phyloP scores from a whole-genome alignment of 2,888 invertebrate genomes.

The Germaria angustata region DNA sequence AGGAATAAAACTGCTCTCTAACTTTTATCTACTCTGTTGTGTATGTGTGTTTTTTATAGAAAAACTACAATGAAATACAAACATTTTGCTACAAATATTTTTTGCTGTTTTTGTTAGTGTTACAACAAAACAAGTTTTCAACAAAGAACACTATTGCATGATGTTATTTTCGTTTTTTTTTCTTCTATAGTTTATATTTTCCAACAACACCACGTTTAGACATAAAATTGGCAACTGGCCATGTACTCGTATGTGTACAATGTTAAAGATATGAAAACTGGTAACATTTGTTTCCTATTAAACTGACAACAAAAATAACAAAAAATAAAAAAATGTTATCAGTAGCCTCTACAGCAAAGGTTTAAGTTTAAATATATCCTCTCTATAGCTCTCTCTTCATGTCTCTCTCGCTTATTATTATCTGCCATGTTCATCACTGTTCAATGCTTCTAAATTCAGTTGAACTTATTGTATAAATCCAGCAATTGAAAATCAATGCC shows the following conservation, averaged over 20 bases:
- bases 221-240: constrained; percentile 64
- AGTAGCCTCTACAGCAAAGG: constrained; percentile 9
- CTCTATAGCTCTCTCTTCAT: neutral
- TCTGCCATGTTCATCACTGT: neutral
- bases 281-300: constrained; percentile 61
- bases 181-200: neutral
- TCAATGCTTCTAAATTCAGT: constrained; percentile 16
- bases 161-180: neutral
- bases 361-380: neutral
- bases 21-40: neutral
- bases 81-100: constrained; percentile 29
- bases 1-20: neutral
- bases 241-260: constrained; percentile 62
- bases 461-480: constrained; percentile 50
- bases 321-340: too few relatives aligned
- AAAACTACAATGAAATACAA: neutral
- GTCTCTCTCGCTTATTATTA: neutral
- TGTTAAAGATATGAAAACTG: constrained; percentile 54
- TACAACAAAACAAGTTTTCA: constrained; percentile 14
- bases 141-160: neutral
- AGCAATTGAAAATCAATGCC: constrained; percentile 65
- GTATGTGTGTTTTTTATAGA: neutral
- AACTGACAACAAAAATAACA: constrained; percentile 6
- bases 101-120: constrained; percentile 7
- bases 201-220: constrained; percentile 49